phyloP scores from a whole-genome alignment of 2,888 invertebrate species.

The Parnassius glacialis region DNA sequence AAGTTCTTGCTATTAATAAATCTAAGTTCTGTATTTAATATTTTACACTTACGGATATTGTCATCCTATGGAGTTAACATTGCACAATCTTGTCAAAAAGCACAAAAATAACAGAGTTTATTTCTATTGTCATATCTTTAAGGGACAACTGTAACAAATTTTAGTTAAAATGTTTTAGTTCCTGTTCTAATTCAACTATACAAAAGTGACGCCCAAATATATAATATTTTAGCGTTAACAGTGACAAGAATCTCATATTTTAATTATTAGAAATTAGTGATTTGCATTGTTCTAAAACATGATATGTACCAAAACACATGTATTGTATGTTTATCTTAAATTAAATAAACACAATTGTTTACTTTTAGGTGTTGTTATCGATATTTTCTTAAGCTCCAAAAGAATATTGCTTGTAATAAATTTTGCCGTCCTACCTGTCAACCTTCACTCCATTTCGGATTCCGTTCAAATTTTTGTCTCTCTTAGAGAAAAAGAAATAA shows the following conservation, averaged over 20 bases:
- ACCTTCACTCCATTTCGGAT: slow-evolving; percentile 17
- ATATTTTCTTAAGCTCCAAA: not conserved
- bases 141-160: too few species aligned
- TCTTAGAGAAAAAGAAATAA: slow-evolving; percentile 22
- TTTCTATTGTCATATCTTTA: not conserved
- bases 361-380: not conserved
- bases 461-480: slow-evolving; percentile 26
- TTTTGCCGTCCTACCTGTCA: slow-evolving; percentile 26
- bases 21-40: too few species aligned
- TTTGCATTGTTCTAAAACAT: slow-evolving; percentile 2
- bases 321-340: not conserved
- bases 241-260: slow-evolving; percentile 19
- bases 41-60: too few species aligned
- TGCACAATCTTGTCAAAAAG: not conserved
- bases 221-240: not conserved
- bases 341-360: too few species aligned
- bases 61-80: too few species aligned
- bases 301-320: not conserved
- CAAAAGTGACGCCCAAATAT: not conserved
- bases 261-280: slow-evolving; percentile 2
- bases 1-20: not conserved
- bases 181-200: not conserved
- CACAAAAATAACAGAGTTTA: not conserved
- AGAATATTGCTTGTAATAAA: slow-evolving; percentile 10
- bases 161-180: too few species aligned